Percentiles rank a stretch among this genome's conserved stretches.
phyloP scores from a whole-genome alignment of 2,113 vertebrate genomes.

The Hyperopisus bebe region DNA sequence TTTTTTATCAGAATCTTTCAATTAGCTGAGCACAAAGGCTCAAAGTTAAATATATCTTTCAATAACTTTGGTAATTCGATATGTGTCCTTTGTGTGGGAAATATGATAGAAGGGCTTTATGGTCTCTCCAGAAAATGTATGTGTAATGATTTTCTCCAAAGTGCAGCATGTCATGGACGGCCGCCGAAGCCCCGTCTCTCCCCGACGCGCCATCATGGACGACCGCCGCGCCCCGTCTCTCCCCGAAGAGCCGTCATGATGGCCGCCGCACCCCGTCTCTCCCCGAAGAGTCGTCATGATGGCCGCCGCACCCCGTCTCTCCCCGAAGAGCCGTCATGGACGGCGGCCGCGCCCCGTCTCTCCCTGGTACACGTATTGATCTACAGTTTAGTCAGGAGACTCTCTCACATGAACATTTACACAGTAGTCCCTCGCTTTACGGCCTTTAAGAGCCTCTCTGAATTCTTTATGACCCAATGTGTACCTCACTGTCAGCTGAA shows the following conservation, averaged over 20 bases:
- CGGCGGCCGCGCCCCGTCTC: too few species aligned
- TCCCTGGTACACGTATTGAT: background rate
- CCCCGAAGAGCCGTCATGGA: too few species aligned
- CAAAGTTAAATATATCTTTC: slow-evolving; percentile 18
- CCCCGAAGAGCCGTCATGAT: too few species aligned
- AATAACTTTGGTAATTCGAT: slow-evolving; percentile 12
- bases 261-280: background rate
- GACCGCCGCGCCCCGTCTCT: background rate
- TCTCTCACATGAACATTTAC: background rate
- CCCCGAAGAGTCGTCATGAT: fast-evolving
- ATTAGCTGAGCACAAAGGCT: slow-evolving; percentile 4
- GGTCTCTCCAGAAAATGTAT: background rate
- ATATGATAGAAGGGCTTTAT: slow-evolving; percentile 6
- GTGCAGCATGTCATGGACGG: background rate
- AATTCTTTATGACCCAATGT: background rate
- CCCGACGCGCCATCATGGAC: fast-evolving
- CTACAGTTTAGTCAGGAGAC: background rate
- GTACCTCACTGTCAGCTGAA: background rate
- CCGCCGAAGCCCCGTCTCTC: background rate
- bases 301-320: too few species aligned
- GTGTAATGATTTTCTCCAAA: slow-evolving; percentile 15
- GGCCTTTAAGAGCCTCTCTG: background rate
- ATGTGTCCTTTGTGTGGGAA: slow-evolving; percentile 13
- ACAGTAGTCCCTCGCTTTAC: background rate
- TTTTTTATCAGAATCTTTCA: slow-evolving; percentile 10